phyloP scores from a whole-genome alignment of 92 coral and sea anemone species.

The Metridium senile region DNA sequence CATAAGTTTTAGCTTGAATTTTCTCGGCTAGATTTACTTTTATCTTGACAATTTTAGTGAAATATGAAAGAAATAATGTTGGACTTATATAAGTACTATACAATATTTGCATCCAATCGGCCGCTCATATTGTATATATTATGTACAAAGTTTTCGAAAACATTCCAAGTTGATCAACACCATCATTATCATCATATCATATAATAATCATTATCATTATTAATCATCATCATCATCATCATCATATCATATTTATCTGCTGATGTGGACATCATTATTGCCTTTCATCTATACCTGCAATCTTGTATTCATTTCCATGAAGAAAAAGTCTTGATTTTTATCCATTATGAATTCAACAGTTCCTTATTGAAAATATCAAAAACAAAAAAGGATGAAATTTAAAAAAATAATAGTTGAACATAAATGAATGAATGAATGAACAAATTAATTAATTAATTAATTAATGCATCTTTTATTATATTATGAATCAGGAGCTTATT shows the following conservation, averaged over 20 bases:
- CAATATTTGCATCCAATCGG: too few relatives aligned
- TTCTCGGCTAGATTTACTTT: too few relatives aligned
- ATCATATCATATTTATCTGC: neutral
- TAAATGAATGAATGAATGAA: neutral
- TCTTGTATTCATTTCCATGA: conserved; percentile 99
- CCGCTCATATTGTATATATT: too few relatives aligned
- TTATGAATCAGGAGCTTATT: neutral
- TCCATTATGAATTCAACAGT: conserved; percentile 99
- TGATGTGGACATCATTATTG: neutral
- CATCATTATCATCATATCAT: too few relatives aligned
- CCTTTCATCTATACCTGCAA: conserved; percentile 70
- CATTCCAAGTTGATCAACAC: too few relatives aligned
- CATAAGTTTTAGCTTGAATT: too few relatives aligned
- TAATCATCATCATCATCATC: conserved; percentile 12
- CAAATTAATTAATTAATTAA: neutral
- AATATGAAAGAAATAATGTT: too few relatives aligned
- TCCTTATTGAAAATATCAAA: conserved; percentile 43
- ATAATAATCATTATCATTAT: too few relatives aligned
- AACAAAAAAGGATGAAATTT: neutral
- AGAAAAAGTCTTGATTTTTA: conserved; percentile 83
- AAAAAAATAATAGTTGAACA: too few relatives aligned
- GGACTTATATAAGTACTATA: too few relatives aligned
- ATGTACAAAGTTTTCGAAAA: too few relatives aligned
- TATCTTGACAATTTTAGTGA: too few relatives aligned
- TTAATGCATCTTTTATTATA: neutral